These are phyloP conservation scores for Saguinus midas DNA, from an alignment of 2,113 vertebrate species.

Conservation along the genomic window DNA sequence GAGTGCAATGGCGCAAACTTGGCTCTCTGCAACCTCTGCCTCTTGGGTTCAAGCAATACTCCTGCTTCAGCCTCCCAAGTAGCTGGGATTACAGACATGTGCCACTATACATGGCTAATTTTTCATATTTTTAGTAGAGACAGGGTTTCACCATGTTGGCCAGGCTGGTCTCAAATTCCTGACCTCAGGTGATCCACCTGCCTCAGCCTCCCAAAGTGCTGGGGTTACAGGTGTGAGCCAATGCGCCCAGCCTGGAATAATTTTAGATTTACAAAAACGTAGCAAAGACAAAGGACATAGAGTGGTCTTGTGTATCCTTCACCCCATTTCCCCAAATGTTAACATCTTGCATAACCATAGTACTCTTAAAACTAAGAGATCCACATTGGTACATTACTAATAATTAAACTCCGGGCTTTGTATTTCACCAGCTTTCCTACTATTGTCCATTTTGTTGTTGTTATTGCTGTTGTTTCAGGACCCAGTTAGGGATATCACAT, in stretches of 20 bases:
- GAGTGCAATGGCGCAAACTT: fast-evolving
- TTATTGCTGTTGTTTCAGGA: background rate
- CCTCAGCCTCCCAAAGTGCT: too few species aligned
- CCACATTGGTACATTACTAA: background rate
- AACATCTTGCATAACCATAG: background rate
- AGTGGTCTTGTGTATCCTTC: background rate
- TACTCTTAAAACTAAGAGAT: background rate
- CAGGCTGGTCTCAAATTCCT: too few species aligned
- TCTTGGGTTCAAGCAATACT: too few species aligned
- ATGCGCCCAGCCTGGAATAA: background rate
- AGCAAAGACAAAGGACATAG: background rate
- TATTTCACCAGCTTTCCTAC: background rate
- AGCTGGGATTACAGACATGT: too few species aligned
- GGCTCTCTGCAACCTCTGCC: too few species aligned
- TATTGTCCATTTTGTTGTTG: background rate
- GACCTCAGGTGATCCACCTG: too few species aligned
- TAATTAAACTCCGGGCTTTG: background rate
- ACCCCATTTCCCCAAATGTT: background rate
- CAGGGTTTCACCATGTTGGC: too few species aligned
- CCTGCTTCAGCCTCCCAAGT: too few species aligned
- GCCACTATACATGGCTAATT: too few species aligned
- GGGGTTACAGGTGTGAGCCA: too few species aligned
- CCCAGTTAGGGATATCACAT: background rate
- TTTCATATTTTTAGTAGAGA: too few species aligned
- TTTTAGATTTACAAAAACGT: conserved; percentile 21